Conservation (phyloP, 2,888 invertebrate genomes). For the Dicyrtomina minuta region DNA sequence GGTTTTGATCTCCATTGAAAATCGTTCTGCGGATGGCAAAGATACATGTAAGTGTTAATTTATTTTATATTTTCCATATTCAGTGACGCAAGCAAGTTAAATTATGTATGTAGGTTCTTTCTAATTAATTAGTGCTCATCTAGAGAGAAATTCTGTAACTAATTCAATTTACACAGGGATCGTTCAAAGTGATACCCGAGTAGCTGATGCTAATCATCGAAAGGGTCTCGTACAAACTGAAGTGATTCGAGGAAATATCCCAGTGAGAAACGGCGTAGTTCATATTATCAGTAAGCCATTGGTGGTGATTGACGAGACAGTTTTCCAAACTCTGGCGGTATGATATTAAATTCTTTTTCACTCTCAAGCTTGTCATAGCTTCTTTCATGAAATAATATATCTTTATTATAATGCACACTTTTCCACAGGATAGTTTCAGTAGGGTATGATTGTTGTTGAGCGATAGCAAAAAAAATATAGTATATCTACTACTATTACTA, state of each 20-base stretch:
- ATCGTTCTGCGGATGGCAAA: slow-evolving; percentile 35
- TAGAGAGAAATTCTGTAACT: too few relatives aligned
- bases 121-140: too few relatives aligned
- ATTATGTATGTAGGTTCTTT: too few relatives aligned
- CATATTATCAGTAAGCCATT: slow-evolving; percentile 88
- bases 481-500: too few relatives aligned
- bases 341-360: slow-evolving; percentile 55
- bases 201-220: slow-evolving; percentile 74
- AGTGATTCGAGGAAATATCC: slow-evolving; percentile 85
- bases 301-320: slow-evolving; percentile 87
- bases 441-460: not conserved
- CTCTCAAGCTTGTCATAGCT: not conserved
- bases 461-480: not conserved
- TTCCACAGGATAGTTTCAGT: not conserved
- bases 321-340: slow-evolving; percentile 83
- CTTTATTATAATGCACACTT: not conserved
- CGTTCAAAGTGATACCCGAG: slow-evolving; percentile 79
- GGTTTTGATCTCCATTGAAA: slow-evolving; percentile 49
- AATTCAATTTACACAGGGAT: slow-evolving; percentile 68
- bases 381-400: not conserved
- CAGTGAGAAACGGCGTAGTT: slow-evolving; percentile 87
- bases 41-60: slow-evolving; percentile 51
- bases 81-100: too few relatives aligned
- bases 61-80: slow-evolving; percentile 1
- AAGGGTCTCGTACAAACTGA: slow-evolving; percentile 83